phyloP scores from a whole-genome alignment of 2,113 vertebrate genomes.

The Pica pica region DNA sequence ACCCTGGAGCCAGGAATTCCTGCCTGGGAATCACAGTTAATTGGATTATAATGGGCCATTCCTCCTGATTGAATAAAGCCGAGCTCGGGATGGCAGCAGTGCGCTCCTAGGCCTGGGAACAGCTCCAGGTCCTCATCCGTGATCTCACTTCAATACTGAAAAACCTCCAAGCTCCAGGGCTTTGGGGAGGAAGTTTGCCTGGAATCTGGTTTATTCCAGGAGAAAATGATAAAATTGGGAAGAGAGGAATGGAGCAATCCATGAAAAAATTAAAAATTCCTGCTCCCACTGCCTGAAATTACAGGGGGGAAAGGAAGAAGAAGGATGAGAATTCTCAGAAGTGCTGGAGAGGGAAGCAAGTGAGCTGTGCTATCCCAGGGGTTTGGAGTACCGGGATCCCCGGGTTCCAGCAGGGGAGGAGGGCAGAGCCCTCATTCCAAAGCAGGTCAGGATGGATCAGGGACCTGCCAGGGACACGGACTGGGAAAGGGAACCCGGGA shows the following conservation, averaged over 20 bases:
- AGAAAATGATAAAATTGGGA: slow-evolving; percentile 43
- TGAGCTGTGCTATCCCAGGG: background rate
- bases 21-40: slow-evolving; percentile 61
- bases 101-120: slow-evolving; percentile 9
- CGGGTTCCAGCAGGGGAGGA: background rate
- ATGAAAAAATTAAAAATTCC: slow-evolving; percentile 27
- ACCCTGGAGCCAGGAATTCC: background rate
- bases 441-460: accelerated
- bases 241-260: background rate
- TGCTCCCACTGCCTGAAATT: slow-evolving; percentile 44
- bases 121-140: slow-evolving; percentile 33
- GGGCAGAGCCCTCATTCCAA: accelerated
- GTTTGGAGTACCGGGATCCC: background rate
- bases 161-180: slow-evolving; percentile 46
- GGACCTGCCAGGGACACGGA: background rate
- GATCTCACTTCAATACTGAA: slow-evolving; percentile 14
- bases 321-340: background rate
- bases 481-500: background rate
- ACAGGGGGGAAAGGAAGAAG: background rate
- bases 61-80: slow-evolving; percentile 19
- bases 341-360: slow-evolving; percentile 10
- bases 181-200: slow-evolving; percentile 16
- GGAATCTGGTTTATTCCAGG: slow-evolving; percentile 34
- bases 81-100: background rate
- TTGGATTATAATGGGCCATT: slow-evolving; percentile 54